Base-by-base conservation (phyloP, 2,113 vertebrate genomes). In the Cairina moschata region DNA sequence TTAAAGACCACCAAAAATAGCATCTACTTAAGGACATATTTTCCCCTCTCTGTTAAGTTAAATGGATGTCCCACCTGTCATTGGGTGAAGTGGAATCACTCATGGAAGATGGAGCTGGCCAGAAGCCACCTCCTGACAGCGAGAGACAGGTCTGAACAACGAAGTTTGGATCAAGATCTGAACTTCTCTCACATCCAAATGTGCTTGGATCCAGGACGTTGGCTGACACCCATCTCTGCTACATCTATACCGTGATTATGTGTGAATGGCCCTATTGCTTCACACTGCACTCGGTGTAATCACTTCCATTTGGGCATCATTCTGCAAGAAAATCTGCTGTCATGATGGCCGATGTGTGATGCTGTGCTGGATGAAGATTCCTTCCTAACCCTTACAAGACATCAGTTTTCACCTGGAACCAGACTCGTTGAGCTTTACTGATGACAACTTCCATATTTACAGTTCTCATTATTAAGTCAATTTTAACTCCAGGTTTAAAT, bases 1-100 rank as follows among this genome's bases (percentile, higher is more conserved):
- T 85, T 93, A 96, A 90, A 91, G 93, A 89, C 91, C 83, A 91
- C 91, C 87, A 87, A 91, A 95, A 97, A 96, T 95, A 96, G 90
- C 82, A 85, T 58, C 91, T 29, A 18, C 63, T 93, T 50, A 38
- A 85, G 63, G 82, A 93, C 2, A 69, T 60, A 46, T 60, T 46
- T 18, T 3, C 16, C 29, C 23, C 52, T 2, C 20, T 26, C 44
- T 14, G 15, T 67, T 52, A 74, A 85, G 82, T 91, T 89, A 89
- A 94, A 91, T 77, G 94, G 96, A 88, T 63, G 79, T 83, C 91
- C 78, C 91, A 94, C 89, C 82, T 88, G 91, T 91, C 66, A 42
- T 66, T 88, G 78, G 54, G 72, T 79, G 91, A 92, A 91, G 94
- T 83, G 87, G 91, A 93, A 95, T 93, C 84, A 48, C 58, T 95